These are phyloP conservation scores for Agonopterix arenella DNA, from an alignment of 2,888 invertebrate species.

Conservation along the genomic window DNA sequence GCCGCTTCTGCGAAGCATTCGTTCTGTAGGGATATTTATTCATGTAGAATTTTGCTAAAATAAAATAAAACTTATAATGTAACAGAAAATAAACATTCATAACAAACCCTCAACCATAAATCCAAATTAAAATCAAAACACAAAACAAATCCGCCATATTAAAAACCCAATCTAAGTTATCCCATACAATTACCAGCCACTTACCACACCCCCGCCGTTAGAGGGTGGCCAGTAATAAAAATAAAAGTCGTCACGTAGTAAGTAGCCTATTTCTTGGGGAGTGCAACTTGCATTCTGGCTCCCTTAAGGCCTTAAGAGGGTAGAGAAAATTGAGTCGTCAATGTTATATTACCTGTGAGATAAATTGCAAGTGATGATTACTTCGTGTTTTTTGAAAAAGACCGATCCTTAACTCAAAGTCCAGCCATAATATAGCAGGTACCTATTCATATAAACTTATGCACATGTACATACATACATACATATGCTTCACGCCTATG, in stretches of 20 bases:
- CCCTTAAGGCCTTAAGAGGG: neutral
- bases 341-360: neutral
- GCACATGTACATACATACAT: too few relatives aligned
- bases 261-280: slow-evolving; percentile 28
- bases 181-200: slow-evolving; percentile 70
- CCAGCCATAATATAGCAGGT: too few relatives aligned
- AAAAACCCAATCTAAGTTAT: slow-evolving; percentile 74
- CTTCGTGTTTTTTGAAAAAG: neutral
- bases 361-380: neutral
- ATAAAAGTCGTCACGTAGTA: slow-evolving; percentile 42
- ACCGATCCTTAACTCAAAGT: neutral
- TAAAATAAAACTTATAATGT: neutral
- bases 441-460: too few relatives aligned
- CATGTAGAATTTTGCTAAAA: neutral
- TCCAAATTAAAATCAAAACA: slow-evolving; percentile 6
- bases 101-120: neutral
- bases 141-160: slow-evolving; percentile 43
- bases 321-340: slow-evolving; percentile 3
- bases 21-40: too few relatives aligned
- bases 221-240: slow-evolving; percentile 39
- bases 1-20: too few relatives aligned
- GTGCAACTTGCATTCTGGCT: slow-evolving; percentile 32
- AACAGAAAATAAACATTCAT: neutral
- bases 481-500: too few relatives aligned
- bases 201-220: slow-evolving; percentile 56